Evolutionary conservation across 2,888 invertebrate species (phyloP).

Genomic region (Eulithis testata): DNA sequence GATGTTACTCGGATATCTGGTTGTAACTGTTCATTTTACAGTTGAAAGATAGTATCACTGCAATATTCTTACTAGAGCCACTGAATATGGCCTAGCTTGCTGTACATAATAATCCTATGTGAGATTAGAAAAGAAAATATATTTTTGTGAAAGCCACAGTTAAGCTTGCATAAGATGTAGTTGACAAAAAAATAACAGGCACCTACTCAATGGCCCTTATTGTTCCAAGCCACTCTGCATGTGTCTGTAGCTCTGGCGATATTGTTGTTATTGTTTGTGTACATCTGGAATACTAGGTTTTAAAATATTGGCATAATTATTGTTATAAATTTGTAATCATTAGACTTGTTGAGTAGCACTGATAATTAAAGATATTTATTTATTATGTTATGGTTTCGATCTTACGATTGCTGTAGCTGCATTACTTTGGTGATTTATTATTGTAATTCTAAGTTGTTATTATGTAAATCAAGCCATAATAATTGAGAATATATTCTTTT

Average conservation of each 20-base stretch:
- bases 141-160: conserved; percentile 61
- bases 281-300: conserved; percentile 66
- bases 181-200: conserved; percentile 28
- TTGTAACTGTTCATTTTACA: conserved; percentile 57
- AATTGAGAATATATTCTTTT: conserved; percentile 85
- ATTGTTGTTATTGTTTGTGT: conserved; percentile 69
- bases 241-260: conserved; percentile 48
- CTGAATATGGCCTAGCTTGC: conserved; percentile 37
- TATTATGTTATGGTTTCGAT: conserved; percentile 76
- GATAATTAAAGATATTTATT: conserved; percentile 78
- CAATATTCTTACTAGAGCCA: conserved; percentile 22
- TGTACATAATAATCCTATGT: conserved; percentile 62
- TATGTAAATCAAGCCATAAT: conserved; percentile 85
- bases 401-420: conserved; percentile 77
- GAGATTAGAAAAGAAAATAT: conserved; percentile 64
- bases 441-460: conserved; percentile 83
- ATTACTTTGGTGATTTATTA: conserved; percentile 82
- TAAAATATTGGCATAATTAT: conserved; percentile 79
- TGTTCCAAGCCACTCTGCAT: conserved; percentile 33
- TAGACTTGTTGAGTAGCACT: conserved; percentile 82
- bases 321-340: conserved; percentile 79
- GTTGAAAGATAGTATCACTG: conserved; percentile 38
- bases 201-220: conserved; percentile 34
- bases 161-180: conserved; percentile 39
- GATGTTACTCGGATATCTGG: conserved; percentile 74